phyloP scores from a whole-genome alignment of 2,888 invertebrate genomes.

The Bombyx huttoni region DNA sequence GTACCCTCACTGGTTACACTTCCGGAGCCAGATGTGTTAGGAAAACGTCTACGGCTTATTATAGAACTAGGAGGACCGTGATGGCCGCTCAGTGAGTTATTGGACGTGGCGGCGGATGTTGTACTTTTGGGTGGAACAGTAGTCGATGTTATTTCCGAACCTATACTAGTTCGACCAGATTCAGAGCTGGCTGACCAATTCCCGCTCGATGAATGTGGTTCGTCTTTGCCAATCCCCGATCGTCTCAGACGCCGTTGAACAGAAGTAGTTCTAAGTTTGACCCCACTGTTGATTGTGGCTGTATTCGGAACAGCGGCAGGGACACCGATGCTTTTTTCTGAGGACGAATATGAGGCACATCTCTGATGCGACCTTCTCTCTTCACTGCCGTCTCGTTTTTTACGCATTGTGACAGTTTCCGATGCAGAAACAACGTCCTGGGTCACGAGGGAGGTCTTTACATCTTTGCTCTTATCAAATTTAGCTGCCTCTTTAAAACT shows the following conservation, averaged over 20 bases:
- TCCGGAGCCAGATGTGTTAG: constrained; percentile 84
- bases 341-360: constrained; percentile 84
- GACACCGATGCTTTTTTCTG: constrained; percentile 78
- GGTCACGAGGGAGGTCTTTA: constrained; percentile 44
- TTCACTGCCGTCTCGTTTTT: constrained; percentile 73
- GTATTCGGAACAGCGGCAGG: constrained; percentile 67
- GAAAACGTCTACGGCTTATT: constrained; percentile 76
- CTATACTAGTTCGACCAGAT: constrained; percentile 87
- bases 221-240: constrained; percentile 79
- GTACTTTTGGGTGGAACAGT: constrained; percentile 81
- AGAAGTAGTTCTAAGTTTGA: constrained; percentile 84
- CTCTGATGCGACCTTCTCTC: constrained; percentile 82
- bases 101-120: constrained; percentile 77
- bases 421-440: constrained; percentile 75
- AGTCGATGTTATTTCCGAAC: constrained; percentile 82
- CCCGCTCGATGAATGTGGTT: constrained; percentile 91
- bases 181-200: constrained; percentile 97
- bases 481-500: constrained; percentile 53
- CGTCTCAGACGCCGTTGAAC: constrained; percentile 79
- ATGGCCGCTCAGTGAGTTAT: constrained; percentile 76
- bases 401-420: constrained; percentile 77
- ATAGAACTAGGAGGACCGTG: constrained; percentile 79
- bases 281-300: constrained; percentile 73
- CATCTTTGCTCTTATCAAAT: constrained; percentile 49
- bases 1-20: constrained; percentile 90